Base-by-base conservation (phyloP, 2,888 invertebrate genomes). In the Drosophila hawaiiensis region DNA sequence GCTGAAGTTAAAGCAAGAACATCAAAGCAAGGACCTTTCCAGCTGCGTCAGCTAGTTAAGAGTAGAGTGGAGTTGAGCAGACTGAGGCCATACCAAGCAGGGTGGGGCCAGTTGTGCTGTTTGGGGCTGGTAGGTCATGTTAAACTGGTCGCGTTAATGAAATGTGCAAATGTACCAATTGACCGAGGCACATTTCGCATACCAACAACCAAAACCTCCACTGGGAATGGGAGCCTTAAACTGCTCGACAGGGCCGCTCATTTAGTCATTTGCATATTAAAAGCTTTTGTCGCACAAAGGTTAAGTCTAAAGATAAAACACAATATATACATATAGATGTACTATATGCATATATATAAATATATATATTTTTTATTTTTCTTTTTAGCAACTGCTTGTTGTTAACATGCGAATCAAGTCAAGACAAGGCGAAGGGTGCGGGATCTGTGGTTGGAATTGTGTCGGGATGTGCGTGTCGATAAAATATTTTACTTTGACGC, bases 281-380 rank as follows among this genome's bases (percentile, higher is more conserved):
- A 90, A 89, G 87, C 90, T 90, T 86, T 87, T 87, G 89, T 90
- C 91, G 87, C 91, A 90, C 87, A 87, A 90, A 90, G 84, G 84
- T 89, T 87, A 90, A 87, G 78, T 87, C 90, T 78, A 83, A 89
- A 89, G 87, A 87, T 87, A 87, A 89, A 89, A 73, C 84, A 80
- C 77, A 84, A 84, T 76, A 75, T 54, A 59, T n/a, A 59, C 39
- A 72, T 47, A 60, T 43, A 52, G 43, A 52, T 29, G 29, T 29
- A 10, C 6, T 50, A 31, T 47, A 47, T 56, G 33, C 35, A 60
- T 43, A 67, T 54, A 70, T 41, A 63, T 16, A 47, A 28, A 41
- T 55, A 39, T 29, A 31, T 55, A 33, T 29, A 39, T 50, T 43
- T 60, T 59, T 58, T 67, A 43, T 68, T 79, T 71, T 56, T 28